Evolutionary conservation across 2,113 vertebrate species (phyloP).

Genomic region (Rallus limicola): DNA sequence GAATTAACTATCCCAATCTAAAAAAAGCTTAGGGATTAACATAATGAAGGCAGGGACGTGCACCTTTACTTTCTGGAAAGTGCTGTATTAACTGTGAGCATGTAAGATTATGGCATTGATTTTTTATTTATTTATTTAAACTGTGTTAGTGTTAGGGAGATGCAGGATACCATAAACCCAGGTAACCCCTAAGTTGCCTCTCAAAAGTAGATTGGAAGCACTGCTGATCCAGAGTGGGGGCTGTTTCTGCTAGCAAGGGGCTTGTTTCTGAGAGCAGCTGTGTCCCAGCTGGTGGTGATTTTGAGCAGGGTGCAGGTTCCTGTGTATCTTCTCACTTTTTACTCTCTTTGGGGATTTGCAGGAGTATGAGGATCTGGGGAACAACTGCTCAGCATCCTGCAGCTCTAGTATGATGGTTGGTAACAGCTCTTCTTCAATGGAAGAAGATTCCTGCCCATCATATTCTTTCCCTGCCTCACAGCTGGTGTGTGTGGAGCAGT

Average conservation of each 20-base stretch:
- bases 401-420: not conserved
- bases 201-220: not conserved
- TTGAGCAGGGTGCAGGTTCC: not conserved
- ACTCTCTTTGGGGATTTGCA: not conserved
- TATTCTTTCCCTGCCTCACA: fast-evolving
- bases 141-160: not conserved
- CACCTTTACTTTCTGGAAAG: not conserved
- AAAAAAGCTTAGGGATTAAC: not conserved
- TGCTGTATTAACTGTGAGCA: not conserved
- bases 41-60: not conserved
- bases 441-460: not conserved
- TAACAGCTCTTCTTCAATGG: not conserved
- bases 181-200: not conserved
- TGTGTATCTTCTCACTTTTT: fast-evolving
- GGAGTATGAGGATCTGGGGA: fast-evolving
- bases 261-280: not conserved
- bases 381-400: not conserved
- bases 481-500: fast-evolving
- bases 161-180: not conserved
- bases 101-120: not conserved
- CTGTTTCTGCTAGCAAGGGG: not conserved
- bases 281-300: not conserved
- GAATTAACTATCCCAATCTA: not conserved
- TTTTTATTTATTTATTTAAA: not conserved
- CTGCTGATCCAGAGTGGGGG: not conserved